Percentiles rank a stretch among this genome's conserved stretches.
Evolutionary conservation across 2,113 vertebrate genomes (phyloP).

Genomic region (Podiceps cristatus): DNA sequence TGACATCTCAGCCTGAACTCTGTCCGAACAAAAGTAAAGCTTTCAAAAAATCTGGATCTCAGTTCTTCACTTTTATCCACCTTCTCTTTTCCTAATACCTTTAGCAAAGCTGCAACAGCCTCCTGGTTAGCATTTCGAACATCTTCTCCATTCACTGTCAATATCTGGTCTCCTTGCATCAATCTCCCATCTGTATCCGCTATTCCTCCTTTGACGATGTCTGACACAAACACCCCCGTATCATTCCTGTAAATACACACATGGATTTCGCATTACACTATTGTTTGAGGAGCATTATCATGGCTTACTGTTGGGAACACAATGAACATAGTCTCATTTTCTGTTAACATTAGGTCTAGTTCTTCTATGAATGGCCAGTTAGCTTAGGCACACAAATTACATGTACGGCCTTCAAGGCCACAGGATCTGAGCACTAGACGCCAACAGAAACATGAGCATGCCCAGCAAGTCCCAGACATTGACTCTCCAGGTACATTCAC

Average conservation of each 20-base stretch:
- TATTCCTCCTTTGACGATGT: conserved; percentile 94
- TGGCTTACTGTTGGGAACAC: background rate
- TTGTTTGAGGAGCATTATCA: background rate
- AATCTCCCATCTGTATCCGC: conserved; percentile 88
- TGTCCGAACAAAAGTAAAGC: background rate
- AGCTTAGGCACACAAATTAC: background rate
- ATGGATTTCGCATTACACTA: background rate
- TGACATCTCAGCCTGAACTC: background rate
- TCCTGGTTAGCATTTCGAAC: conserved; percentile 93
- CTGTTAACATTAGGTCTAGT: background rate
- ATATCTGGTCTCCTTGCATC: conserved; percentile 95
- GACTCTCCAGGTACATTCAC: background rate
- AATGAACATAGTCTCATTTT: background rate
- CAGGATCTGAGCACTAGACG: background rate
- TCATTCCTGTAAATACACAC: conserved; percentile 84
- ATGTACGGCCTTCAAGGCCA: background rate
- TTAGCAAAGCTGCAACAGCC: conserved; percentile 90
- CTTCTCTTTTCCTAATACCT: conserved; percentile 78
- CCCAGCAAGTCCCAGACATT: background rate
- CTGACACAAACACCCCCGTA: conserved; percentile 95
- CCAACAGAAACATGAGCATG: background rate
- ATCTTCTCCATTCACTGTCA: conserved; percentile 92
- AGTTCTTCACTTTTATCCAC: background rate
- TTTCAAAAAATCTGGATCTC: background rate
- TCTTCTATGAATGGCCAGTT: background rate